These are phyloP conservation scores for Gerosis bhagava DNA, from an alignment of 2,888 invertebrate genomes.

Conservation along the genomic window DNA sequence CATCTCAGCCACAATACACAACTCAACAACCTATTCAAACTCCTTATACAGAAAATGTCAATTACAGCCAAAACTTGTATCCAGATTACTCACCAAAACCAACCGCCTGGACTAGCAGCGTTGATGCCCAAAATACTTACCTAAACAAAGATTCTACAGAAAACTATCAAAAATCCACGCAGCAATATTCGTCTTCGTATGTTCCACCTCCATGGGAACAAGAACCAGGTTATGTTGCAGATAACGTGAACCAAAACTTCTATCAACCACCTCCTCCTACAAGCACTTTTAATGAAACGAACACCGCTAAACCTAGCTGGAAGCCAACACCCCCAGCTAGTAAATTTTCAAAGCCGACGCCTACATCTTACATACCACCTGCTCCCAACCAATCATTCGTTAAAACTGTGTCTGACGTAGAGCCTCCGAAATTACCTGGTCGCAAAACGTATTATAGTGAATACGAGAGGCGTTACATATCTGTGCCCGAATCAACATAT, in stretches of 20 bases:
- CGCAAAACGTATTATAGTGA: conserved; percentile 77
- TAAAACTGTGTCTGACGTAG: conserved; percentile 48
- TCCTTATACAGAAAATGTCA: conserved; percentile 49
- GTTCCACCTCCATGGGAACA: conserved; percentile 78
- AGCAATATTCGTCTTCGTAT: conserved; percentile 64
- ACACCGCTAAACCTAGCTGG: conserved; percentile 50
- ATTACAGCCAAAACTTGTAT: conserved; percentile 45
- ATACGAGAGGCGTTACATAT: conserved; percentile 74
- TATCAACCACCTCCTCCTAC: conserved; percentile 55
- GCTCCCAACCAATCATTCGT: conserved; percentile 77
- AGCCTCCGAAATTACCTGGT: conserved; percentile 57
- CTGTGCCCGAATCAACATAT: conserved; percentile 72
- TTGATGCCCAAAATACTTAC: conserved; percentile 54
- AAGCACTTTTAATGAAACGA: conserved; percentile 40
- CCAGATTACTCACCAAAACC: conserved; percentile 60
- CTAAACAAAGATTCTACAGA: conserved; percentile 52
- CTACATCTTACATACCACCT: conserved; percentile 69
- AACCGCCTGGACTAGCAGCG: conserved; percentile 49
- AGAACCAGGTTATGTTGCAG: conserved; percentile 58
- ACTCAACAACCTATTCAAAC: too few species aligned
- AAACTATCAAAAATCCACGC: conserved; percentile 56
- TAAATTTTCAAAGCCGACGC: conserved; percentile 61
- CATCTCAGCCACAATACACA: conserved; percentile 36
- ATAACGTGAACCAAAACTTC: conserved; percentile 52
- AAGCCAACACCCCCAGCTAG: conserved; percentile 47